These are phyloP conservation scores for Macrobrachium nipponense DNA, from an alignment of 1,140 invertebrate species.

Conservation along the genomic window DNA sequence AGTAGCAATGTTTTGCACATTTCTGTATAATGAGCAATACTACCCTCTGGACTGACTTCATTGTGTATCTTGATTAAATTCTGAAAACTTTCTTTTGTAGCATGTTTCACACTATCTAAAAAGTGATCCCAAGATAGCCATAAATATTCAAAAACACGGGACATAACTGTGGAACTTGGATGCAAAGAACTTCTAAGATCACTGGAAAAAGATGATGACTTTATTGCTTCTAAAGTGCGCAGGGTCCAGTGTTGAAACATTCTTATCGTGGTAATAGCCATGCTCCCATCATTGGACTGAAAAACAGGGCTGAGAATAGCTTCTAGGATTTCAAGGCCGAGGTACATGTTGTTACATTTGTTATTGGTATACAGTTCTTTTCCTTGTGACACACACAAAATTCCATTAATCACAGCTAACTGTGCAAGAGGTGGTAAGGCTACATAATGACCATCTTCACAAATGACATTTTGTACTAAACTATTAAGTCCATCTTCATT, in stretches of 20 bases:
- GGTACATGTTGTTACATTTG: slow-evolving; percentile 9
- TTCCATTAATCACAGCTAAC: slow-evolving; percentile 48
- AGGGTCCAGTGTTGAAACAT: slow-evolving; percentile 50
- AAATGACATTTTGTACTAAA: slow-evolving; percentile 21
- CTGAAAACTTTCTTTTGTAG: slow-evolving; percentile 38
- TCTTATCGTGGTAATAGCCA: slow-evolving; percentile 39
- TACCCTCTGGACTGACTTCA: slow-evolving; percentile 19
- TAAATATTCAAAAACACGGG: slow-evolving; percentile 34
- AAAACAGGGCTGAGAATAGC: slow-evolving; percentile 24
- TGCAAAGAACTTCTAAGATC: slow-evolving; percentile 2
- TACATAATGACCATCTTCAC: slow-evolving; percentile 20
- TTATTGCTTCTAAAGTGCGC: slow-evolving; percentile 39
- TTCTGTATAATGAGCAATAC: slow-evolving; percentile 14
- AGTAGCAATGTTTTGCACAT: slow-evolving; percentile 33
- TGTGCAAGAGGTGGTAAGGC: slow-evolving; percentile 32
- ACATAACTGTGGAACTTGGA: slow-evolving; percentile 3
- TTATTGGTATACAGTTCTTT: slow-evolving; percentile 1
- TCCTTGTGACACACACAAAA: slow-evolving; percentile 36
- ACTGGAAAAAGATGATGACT: not conserved
- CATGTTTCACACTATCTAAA: slow-evolving; percentile 50
- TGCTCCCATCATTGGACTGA: slow-evolving; percentile 43
- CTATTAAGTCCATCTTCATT: slow-evolving; percentile 5
- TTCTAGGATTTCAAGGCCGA: slow-evolving; percentile 35
- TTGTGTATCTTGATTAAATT: slow-evolving; percentile 43
- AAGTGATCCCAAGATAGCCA: slow-evolving; percentile 55